Evolutionary conservation across 2,797 vertebrate species (phyloP).

Genomic region (Pagetopsis macropterus): DNA sequence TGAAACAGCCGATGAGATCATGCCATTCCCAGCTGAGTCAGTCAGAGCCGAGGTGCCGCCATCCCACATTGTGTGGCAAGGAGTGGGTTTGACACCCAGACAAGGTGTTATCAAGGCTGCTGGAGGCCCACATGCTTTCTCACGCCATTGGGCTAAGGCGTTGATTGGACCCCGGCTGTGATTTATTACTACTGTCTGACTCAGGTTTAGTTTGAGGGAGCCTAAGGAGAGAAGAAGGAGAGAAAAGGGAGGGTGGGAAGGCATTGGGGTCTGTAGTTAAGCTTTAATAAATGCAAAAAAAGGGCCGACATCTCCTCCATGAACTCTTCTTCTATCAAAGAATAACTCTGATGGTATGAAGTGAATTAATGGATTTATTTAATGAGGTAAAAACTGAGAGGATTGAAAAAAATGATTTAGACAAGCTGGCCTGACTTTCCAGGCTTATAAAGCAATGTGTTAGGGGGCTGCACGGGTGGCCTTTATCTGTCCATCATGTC

Average conservation of each 20-base stretch:
- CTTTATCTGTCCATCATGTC: constrained; percentile 1
- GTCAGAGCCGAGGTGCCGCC: constrained; percentile 40
- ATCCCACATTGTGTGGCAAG: background rate
- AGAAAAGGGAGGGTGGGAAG: constrained; percentile 38
- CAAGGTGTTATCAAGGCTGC: constrained; percentile 65
- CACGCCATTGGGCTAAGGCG: constrained; percentile 63
- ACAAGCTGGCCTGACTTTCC: constrained; percentile 70
- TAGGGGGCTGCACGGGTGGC: constrained; percentile 24
- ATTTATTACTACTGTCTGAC: constrained; percentile 73
- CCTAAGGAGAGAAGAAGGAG: constrained; percentile 17
- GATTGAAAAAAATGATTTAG: constrained; percentile 73
- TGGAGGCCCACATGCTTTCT: constrained; percentile 70
- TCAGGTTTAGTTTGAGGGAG: constrained; percentile 51
- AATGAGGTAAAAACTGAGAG: constrained; percentile 67
- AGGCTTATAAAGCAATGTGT: constrained; percentile 69
- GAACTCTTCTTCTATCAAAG: constrained; percentile 45
- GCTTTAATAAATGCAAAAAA: constrained; percentile 73
- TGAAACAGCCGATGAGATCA: constrained; percentile 56
- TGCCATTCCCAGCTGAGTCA: constrained; percentile 58
- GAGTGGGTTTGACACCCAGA: constrained; percentile 52
- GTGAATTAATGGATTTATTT: constrained; percentile 79
- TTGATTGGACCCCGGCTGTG: constrained; percentile 77
- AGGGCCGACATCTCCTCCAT: constrained; percentile 33
- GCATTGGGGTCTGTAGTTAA: constrained; percentile 68
- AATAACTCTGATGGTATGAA: constrained; percentile 69